Percentiles rank a stretch among this genome's conserved stretches.
Evolutionary conservation across 2,113 vertebrate species (phyloP).

Genomic region (Arizona elegans): DNA sequence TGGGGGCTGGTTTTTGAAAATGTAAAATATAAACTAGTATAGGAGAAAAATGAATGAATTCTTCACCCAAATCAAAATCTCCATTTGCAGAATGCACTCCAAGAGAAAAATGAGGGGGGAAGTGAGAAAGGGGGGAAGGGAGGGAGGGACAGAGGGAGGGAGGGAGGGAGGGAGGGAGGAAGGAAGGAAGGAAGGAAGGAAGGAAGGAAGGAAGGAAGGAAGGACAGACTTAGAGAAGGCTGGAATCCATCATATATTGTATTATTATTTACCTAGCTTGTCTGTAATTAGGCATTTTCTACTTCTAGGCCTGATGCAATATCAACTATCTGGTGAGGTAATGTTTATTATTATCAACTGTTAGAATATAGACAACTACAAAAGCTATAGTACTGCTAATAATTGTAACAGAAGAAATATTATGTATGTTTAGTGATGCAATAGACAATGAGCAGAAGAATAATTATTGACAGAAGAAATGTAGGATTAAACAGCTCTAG

Average conservation of each 20-base stretch:
- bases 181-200: not conserved
- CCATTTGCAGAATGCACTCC: not conserved
- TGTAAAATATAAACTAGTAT: not conserved
- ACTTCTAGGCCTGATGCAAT: not conserved
- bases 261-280: slow-evolving; percentile 18
- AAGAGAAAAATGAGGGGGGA: not conserved
- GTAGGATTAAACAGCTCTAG: not conserved
- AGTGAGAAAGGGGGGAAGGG: no score
- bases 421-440: not conserved
- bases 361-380: slow-evolving; percentile 10
- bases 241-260: not conserved
- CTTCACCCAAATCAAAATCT: not conserved
- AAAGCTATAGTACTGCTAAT: slow-evolving; percentile 2
- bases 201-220: not conserved
- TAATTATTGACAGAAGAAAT: not conserved
- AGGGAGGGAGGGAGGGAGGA: no score
- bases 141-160: not conserved
- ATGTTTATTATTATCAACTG: slow-evolving; percentile 10
- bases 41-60: not conserved
- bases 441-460: not conserved
- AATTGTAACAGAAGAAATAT: slow-evolving; percentile 5
- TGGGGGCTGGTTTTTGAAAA: not conserved
- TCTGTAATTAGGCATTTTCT: slow-evolving; percentile 14
- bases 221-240: not conserved
- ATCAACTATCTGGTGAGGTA: not conserved